Evolutionary conservation across 2,113 vertebrate genomes (phyloP).

Genomic region (Cyrtonyx montezumae): DNA sequence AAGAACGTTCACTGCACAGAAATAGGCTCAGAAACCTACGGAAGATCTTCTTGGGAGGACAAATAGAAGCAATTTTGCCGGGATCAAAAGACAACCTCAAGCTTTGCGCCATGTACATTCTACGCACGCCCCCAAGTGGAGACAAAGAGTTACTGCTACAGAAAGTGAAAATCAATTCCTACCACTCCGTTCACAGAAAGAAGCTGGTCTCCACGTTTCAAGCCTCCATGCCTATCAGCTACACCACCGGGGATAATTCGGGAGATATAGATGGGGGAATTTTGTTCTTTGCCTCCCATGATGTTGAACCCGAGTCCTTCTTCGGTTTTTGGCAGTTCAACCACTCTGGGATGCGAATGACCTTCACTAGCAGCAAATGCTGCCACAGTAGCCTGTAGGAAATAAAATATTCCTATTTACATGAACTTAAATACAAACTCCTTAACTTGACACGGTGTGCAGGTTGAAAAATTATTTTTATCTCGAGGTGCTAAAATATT

Average conservation of each 20-base stretch:
- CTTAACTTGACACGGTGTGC: not conserved
- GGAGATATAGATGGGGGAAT: constrained; percentile 98
- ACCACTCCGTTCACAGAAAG: constrained; percentile 98
- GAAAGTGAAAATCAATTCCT: constrained; percentile 65
- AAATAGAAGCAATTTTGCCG: not conserved
- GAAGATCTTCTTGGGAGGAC: not conserved
- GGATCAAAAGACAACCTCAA: fast-evolving
- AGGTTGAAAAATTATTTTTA: not conserved
- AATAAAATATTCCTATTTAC: not conserved
- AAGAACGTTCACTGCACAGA: not conserved
- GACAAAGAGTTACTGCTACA: constrained; percentile 45
- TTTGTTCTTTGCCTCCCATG: constrained; percentile 99
- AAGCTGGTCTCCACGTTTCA: constrained; percentile 97
- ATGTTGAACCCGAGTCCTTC: constrained; percentile 99
- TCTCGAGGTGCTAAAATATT: not conserved
- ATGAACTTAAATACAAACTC: not conserved
- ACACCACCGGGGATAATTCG: constrained; percentile 97
- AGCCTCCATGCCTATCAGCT: constrained; percentile 93
- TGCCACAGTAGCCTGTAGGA: constrained; percentile 92
- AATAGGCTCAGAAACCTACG: not conserved
- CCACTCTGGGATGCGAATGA: constrained; percentile 96
- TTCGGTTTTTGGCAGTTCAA: constrained; percentile 97
- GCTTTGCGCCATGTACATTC: not conserved
- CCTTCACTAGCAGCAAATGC: constrained; percentile 98
- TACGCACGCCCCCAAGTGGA: constrained; percentile 62